Conservation (phyloP, 2,888 invertebrate genomes). For the Lutraria lutraria region DNA sequence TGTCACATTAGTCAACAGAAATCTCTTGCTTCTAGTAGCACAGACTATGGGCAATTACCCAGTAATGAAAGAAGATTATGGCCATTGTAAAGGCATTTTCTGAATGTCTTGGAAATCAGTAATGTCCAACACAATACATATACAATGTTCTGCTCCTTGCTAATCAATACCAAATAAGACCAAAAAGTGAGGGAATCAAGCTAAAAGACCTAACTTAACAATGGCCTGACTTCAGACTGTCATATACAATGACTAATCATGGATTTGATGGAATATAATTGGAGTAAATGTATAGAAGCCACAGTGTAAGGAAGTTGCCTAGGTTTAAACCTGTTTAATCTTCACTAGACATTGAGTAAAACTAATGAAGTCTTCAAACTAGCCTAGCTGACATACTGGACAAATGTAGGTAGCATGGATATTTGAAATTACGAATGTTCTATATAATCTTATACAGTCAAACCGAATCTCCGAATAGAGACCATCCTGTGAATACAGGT, state of each 20-base stretch:
- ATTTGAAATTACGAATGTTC: no score
- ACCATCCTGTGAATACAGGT: no score
- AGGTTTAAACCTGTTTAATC: not conserved
- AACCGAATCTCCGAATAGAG: no score
- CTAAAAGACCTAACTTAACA: not conserved
- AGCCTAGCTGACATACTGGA: no score
- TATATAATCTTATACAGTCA: no score
- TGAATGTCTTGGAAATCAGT: slow-evolving; percentile 26
- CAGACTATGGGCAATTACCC: slow-evolving; percentile 35
- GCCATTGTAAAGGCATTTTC: slow-evolving; percentile 44
- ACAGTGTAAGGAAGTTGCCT: not conserved
- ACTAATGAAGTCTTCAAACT: no score
- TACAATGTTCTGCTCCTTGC: not conserved
- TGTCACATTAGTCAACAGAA: slow-evolving; percentile 18
- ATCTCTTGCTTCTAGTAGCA: not conserved
- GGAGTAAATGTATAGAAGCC: not conserved
- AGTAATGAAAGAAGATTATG: slow-evolving; percentile 45
- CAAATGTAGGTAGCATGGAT: no score
- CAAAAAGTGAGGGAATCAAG: slow-evolving; percentile 2
- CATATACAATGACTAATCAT: not conserved
- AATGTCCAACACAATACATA: slow-evolving; percentile 1
- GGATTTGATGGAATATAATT: not conserved
- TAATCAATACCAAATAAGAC: slow-evolving; percentile 18
- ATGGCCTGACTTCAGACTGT: slow-evolving; percentile 10
- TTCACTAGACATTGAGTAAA: not conserved